Evolutionary conservation across 2,113 vertebrate genomes (phyloP).

Genomic region (Cebidichthys violaceus): DNA sequence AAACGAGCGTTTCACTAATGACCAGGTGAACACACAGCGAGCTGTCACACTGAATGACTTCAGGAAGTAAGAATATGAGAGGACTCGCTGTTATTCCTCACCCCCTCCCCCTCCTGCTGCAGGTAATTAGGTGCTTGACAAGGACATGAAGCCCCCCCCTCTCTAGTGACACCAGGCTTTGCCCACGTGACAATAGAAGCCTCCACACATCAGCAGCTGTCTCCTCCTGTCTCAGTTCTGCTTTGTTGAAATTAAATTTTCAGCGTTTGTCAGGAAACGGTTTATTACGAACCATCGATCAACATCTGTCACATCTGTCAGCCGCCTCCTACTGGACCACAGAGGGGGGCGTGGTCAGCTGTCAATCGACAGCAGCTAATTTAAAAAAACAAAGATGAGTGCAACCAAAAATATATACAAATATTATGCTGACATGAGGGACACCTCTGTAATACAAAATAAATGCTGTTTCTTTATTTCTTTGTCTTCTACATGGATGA

Average conservation of each 20-base stretch:
- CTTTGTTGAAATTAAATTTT: slow-evolving; percentile 2
- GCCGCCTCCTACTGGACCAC: not conserved
- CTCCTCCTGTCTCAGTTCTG: not conserved
- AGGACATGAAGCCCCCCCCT: slow-evolving; percentile 43
- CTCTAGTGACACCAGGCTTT: not conserved
- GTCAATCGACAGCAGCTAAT: slow-evolving; percentile 32
- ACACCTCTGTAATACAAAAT: not conserved
- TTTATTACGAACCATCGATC: slow-evolving; percentile 27
- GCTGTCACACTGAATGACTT: slow-evolving; percentile 13
- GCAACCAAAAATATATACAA: not conserved
- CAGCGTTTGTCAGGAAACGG: slow-evolving; percentile 9
- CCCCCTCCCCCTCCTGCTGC: slow-evolving; percentile 15
- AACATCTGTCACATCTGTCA: slow-evolving; percentile 37
- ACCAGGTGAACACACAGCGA: not conserved
- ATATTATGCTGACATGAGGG: not conserved
- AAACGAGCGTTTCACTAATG: not conserved
- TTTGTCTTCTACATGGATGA: too few relatives aligned
- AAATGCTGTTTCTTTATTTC: not conserved
- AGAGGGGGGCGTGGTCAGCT: slow-evolving; percentile 14
- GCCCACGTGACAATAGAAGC: slow-evolving; percentile 39
- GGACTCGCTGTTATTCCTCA: slow-evolving; percentile 4
- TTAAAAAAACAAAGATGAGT: not conserved
- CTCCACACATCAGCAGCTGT: slow-evolving; percentile 24
- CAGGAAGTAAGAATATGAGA: slow-evolving; percentile 43
- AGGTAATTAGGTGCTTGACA: slow-evolving; percentile 68